Base-by-base conservation (phyloP, 2,888 invertebrate genomes). In the Drosophila barbarae region DNA sequence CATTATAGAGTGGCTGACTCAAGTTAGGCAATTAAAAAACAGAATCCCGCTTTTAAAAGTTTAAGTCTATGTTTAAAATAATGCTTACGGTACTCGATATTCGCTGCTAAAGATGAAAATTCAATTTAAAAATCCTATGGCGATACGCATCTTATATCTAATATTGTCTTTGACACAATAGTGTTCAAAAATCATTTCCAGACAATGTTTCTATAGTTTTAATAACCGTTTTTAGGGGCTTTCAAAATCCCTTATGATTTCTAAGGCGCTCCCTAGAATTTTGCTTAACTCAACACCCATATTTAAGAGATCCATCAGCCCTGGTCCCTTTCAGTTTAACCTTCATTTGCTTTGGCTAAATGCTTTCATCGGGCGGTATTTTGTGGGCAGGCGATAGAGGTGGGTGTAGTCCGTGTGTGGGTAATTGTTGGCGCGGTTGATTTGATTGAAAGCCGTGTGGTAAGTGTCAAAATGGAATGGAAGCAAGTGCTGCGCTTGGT, bases 361-460 rank as follows among this genome's bases (percentile, higher is more conserved):
- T 72, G 78, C 70, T 69, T 66, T 32, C 60, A 32, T 32, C 15
- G 23, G 34, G 30, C 44, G 66, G 69, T 38, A 54, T 65, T 34
- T 34, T 39, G 30, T 10, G 12, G n/a, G 35, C 21, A 15, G 9
- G 41, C 44, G 35, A 39, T 34, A 18, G 50, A 15, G 10, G 42
- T 44, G 49, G 60, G 70, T 49, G 70, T 60, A 61, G 51, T 56
- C 36, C 36, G 32, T 61, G 70, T 84, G 64, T 72, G 78, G 80
- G 81, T 81, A 84, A 81, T 84, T 81, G 81, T 74, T 75, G 78
- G 75, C 66, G 60, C 65, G 75, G 70, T 84, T 80, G 82, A 84
- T 78, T 78, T 78, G 76, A 76, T 76, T 76, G 78, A 78, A 84
- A 78, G 84, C 72, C 75, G 70, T 69, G 70, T 69, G 77, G 75